Evolutionary conservation across 1,140 invertebrate species (phyloP).

Genomic region (Gryon sp.): DNA sequence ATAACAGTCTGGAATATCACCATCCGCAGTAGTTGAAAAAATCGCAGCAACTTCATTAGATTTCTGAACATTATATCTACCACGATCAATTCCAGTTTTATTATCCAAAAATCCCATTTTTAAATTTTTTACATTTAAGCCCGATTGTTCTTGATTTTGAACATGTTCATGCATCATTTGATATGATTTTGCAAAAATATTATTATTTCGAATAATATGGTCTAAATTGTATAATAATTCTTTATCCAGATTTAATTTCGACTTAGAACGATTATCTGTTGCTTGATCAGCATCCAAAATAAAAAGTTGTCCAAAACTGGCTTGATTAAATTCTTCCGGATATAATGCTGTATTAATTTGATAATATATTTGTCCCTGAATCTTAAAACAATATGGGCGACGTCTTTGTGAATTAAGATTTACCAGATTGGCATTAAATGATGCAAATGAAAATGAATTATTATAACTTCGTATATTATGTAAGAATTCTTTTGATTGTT

Average conservation of each 20-base stretch:
- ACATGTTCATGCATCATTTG: too few species aligned
- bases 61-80: too few species aligned
- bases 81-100: constrained; percentile 1
- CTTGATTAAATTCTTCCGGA: too few species aligned
- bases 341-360: too few species aligned
- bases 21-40: too few species aligned
- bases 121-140: neutral
- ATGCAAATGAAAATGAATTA: constrained; percentile 1
- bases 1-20: too few species aligned
- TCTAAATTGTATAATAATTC: neutral
- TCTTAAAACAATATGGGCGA: too few species aligned
- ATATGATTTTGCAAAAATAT: constrained; percentile 3
- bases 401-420: neutral
- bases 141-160: neutral
- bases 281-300: too few species aligned
- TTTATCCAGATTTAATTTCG: neutral
- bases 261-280: neutral
- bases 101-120: neutral
- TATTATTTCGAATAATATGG: neutral
- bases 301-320: too few species aligned
- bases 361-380: too few species aligned
- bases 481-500: constrained; percentile 3
- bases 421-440: neutral
- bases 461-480: neutral
- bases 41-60: too few species aligned